These are phyloP conservation scores for Trichopria drosophilae DNA, from an alignment of 2,888 invertebrate genomes.

Conservation along the genomic window DNA sequence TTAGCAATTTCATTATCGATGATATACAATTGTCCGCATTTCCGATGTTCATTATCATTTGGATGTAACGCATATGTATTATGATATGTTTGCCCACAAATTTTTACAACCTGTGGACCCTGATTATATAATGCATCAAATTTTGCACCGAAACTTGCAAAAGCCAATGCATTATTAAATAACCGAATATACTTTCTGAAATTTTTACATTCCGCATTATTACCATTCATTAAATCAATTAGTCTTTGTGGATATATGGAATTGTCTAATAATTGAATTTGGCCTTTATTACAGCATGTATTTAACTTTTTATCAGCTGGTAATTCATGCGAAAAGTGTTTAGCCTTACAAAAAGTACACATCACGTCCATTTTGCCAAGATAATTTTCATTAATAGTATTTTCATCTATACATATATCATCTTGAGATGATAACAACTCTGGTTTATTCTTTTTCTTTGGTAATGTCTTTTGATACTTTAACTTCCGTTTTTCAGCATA, in stretches of 20 bases:
- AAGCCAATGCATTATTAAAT: conserved; percentile 6
- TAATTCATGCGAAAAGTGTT: conserved; percentile 7
- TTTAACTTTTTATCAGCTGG: background rate
- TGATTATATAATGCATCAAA: background rate
- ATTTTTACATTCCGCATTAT: no score
- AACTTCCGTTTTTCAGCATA: no score
- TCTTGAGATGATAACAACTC: no score
- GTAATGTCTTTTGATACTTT: no score
- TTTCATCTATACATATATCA: conserved; percentile 2
- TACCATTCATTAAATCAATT: background rate
- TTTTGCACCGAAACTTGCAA: conserved; percentile 1
- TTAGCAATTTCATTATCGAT: conserved; percentile 3
- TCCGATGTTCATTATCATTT: background rate
- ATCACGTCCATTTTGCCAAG: conserved; percentile 8
- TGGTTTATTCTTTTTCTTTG: no score
- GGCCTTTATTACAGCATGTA: conserved; percentile 2
- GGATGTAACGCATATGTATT: conserved; percentile 4
- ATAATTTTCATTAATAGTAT: conserved; percentile 15
- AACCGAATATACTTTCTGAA: no score
- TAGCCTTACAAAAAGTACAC: conserved; percentile 8
- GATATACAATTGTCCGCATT: conserved; percentile 1
- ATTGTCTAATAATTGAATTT: background rate
- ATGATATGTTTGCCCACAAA: conserved; percentile 7
- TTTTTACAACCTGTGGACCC: no score
- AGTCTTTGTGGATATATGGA: background rate